These are phyloP conservation scores for Hemibagrus guttatus DNA, from an alignment of 2,797 vertebrate genomes.

Conservation along the genomic window DNA sequence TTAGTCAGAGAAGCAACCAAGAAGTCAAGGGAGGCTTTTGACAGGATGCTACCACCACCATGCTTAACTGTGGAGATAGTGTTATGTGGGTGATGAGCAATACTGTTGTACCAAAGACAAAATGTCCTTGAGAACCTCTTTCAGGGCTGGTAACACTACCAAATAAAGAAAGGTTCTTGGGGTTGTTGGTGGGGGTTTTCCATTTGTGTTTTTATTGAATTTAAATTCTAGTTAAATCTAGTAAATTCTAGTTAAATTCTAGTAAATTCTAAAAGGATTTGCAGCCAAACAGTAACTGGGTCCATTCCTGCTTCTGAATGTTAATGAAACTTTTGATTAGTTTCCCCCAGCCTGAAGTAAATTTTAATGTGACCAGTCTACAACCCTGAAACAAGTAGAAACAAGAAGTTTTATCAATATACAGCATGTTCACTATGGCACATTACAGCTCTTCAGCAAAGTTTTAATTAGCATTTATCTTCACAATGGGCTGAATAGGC, in stretches of 20 bases:
- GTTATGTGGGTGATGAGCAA: background rate
- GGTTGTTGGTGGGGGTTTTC: too few species aligned
- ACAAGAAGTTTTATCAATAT: conserved; percentile 2
- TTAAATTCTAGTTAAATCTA: background rate
- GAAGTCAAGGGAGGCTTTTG: background rate
- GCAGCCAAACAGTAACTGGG: background rate
- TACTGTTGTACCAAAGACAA: background rate
- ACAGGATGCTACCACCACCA: background rate
- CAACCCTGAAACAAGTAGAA: conserved; percentile 1
- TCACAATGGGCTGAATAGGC: conserved; percentile 23
- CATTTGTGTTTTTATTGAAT: background rate
- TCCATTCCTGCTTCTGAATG: background rate
- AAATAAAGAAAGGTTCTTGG: background rate
- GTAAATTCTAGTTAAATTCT: background rate
- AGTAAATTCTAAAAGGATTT: background rate
- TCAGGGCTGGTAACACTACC: background rate
- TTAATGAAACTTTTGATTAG: background rate
- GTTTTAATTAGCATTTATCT: conserved; percentile 43
- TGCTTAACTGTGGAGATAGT: background rate
- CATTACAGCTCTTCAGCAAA: background rate
- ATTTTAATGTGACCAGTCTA: background rate
- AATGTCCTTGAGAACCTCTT: background rate
- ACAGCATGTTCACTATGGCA: background rate
- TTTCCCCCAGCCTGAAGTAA: background rate
- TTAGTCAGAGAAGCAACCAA: background rate